Conservation (phyloP, 2,797 vertebrate species). For the Falco naumanni region DNA sequence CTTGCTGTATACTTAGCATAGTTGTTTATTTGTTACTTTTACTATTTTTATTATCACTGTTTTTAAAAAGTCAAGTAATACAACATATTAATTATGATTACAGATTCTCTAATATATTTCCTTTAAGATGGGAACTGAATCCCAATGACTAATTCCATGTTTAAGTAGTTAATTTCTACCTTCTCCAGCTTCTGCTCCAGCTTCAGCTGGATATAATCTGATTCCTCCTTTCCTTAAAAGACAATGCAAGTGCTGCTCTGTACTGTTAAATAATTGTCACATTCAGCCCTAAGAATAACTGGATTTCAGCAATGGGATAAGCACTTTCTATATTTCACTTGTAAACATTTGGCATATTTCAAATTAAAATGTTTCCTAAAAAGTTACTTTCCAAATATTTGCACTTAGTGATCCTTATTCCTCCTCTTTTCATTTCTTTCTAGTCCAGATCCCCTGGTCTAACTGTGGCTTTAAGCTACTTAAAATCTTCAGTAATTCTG, state of each 20-base stretch:
- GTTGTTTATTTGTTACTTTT: constrained; percentile 15
- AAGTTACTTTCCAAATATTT: constrained; percentile 18
- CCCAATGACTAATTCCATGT: background rate
- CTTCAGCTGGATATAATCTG: background rate
- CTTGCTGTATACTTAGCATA: background rate
- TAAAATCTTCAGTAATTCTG: background rate
- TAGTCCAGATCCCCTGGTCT: background rate
- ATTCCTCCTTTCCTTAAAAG: background rate
- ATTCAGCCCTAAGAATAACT: background rate
- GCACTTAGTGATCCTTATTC: background rate
- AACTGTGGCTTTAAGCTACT: constrained; percentile 10
- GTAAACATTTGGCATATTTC: background rate
- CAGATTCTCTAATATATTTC: background rate
- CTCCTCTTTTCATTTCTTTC: constrained; percentile 21
- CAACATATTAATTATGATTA: background rate
- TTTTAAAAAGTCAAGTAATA: background rate
- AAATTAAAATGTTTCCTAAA: constrained; percentile 5
- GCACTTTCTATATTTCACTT: background rate
- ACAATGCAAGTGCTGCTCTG: background rate
- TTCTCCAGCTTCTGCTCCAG: background rate
- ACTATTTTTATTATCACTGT: constrained; percentile 4
- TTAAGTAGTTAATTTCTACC: background rate
- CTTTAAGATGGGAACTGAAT: background rate
- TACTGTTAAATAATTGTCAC: background rate
- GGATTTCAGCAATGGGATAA: background rate